Base-by-base conservation (phyloP, 1,140 invertebrate species). In the Oncopodura yosiiana region DNA sequence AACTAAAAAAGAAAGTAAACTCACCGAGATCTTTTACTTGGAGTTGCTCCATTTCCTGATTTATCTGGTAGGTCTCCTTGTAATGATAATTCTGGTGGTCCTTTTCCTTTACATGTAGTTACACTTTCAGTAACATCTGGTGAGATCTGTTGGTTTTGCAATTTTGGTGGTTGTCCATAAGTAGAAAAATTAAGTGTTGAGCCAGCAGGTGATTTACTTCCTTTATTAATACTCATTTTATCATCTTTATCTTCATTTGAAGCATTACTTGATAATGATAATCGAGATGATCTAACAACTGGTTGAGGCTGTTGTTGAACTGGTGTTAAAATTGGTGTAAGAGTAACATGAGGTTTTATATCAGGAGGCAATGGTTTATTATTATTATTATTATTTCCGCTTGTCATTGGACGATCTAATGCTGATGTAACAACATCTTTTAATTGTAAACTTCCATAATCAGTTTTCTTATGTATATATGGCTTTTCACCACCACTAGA, bases 291-390 rank as follows among this genome's bases (percentile, higher is more conserved):
- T 29, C 50, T 36, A 41, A 9, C 8, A 8, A 34, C n/a, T n/a
- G 8, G n/a, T 34, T 34, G 8, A 34, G 8, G 32, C 32, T 55
- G 50, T 21, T 19, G 43, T 11, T 9, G 43, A 45, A 6, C 43
- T 45, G 6, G 23, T 45, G 5, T 8, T 24, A 51, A 52, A 37
- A 61, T 64, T 1, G 62, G 62, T 19, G 62, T 64, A 2, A 64
- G 34, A 3, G 62, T 64, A 1, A 64, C 62, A 38, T 64, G 58
- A 1, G 62, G 62, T 43, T 61, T 62, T 16, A 65, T 62, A 44
- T 62, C 60, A 1, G 63, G 63, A 3, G 63, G 63, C 29, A 54
- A 32, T 8, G 53, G 39, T 37, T 65, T 65, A 14, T 60, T 48
- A 18, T 16, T 11, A n/a, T n/a, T n/a, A 27, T 43, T 19, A 29